Percentiles rank a stretch among this genome's conserved stretches.
These are phyloP conservation scores for Corythornis vintsioides DNA, from an alignment of 2,113 vertebrate species.

Conservation along the genomic window DNA sequence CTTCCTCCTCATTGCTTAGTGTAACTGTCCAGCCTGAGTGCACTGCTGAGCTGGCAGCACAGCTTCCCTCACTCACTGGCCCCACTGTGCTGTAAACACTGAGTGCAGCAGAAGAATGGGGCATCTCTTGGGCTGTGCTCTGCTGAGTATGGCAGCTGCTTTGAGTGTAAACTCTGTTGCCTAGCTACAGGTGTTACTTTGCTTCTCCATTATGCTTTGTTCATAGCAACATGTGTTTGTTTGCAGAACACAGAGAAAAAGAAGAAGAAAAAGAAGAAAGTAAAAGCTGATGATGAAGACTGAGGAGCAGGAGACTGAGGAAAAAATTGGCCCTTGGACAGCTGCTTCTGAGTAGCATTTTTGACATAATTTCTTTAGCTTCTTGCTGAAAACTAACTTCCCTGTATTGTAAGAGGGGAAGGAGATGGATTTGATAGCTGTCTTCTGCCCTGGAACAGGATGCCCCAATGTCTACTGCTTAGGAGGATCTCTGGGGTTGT, in stretches of 20 bases:
- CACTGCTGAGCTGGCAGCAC: not conserved
- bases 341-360: not conserved
- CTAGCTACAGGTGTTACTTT: not conserved
- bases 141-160: not conserved
- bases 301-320: not conserved
- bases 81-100: not conserved
- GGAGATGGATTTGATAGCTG: not conserved
- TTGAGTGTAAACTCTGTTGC: not conserved
- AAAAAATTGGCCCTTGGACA: not conserved
- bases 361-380: not conserved
- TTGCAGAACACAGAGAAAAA: constrained; percentile 89
- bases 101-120: not conserved
- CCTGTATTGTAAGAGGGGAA: not conserved
- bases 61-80: not conserved
- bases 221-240: constrained; percentile 13
- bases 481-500: not conserved
- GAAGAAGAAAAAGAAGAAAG: constrained; percentile 85
- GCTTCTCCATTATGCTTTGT: not conserved
- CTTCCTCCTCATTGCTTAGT: not conserved
- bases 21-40: not conserved
- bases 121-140: not conserved
- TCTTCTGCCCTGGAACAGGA: not conserved
- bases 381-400: constrained; percentile 7
- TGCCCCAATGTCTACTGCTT: not conserved
- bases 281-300: constrained; percentile 63